A percentile compares a stretch with the other conserved stretches of the same genome.
phyloP scores from a whole-genome alignment of 1,140 invertebrate species.

The Meloidogyne floridensis region DNA sequence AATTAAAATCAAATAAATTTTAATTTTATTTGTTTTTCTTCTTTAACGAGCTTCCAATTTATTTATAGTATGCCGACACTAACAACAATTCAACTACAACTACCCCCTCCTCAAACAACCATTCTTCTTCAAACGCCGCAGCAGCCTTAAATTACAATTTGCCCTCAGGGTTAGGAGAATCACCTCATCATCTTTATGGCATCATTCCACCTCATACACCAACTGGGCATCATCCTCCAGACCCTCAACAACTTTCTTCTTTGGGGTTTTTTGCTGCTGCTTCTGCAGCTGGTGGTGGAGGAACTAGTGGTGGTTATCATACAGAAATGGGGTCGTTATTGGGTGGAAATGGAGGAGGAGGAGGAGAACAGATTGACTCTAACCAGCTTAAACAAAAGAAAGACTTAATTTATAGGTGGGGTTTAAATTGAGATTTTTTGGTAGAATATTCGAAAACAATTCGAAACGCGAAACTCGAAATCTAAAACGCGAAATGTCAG shows the following conservation, averaged over 20 bases:
- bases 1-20: background rate
- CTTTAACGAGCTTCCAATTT: no score
- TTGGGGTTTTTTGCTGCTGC: slow-evolving; percentile 17
- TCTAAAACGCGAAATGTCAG: no score
- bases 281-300: background rate
- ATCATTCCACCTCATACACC: background rate
- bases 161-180: background rate
- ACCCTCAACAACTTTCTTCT: slow-evolving; percentile 24
- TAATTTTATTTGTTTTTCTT: no score
- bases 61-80: background rate
- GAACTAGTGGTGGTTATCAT: background rate
- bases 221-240: background rate
- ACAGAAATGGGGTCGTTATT: background rate
- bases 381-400: slow-evolving; percentile 38
- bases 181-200: background rate
- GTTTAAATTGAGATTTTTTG: background rate
- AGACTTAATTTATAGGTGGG: slow-evolving; percentile 39
- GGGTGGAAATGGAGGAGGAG: slow-evolving; percentile 14
- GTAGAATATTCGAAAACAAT: no score
- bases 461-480: no score
- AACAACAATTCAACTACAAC: background rate
- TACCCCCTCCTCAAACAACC: background rate
- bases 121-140: background rate
- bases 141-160: background rate
- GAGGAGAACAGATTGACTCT: slow-evolving; percentile 4